Percentiles rank a stretch among this genome's conserved stretches.
Conservation (phyloP, 2,113 vertebrate genomes). For the Scopus umbretta region DNA sequence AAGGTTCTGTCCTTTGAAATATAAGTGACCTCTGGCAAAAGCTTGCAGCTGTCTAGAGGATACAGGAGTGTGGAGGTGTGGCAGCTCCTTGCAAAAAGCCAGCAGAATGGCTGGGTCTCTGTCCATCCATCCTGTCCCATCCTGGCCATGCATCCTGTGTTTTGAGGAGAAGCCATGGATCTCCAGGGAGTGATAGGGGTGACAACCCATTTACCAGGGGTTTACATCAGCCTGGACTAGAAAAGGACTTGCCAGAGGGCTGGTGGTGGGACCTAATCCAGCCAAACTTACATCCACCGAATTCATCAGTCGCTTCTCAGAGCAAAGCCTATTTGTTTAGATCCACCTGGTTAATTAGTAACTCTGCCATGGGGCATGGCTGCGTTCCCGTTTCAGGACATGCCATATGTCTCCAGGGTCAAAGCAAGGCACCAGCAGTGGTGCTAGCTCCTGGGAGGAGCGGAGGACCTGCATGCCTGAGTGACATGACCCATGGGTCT, state of each 20-base stretch:
- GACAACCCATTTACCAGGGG: not conserved
- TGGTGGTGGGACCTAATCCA: not conserved
- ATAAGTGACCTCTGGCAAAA: not conserved
- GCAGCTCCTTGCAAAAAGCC: not conserved
- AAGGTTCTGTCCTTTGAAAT: not conserved
- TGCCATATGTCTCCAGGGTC: rapidly evolving
- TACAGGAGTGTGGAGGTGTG: not conserved
- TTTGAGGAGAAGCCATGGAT: not conserved
- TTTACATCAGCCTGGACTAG: not conserved
- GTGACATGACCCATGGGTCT: rapidly evolving
- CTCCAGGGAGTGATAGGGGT: rapidly evolving
- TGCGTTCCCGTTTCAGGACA: rapidly evolving
- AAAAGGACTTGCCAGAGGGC: not conserved
- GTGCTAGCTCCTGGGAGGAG: not conserved
- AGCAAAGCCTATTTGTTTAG: not conserved
- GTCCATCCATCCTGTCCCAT: not conserved
- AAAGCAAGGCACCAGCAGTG: not conserved
- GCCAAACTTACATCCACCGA: not conserved
- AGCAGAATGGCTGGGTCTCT: not conserved
- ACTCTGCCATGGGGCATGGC: not conserved
- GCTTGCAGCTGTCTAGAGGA: not conserved
- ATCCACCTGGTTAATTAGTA: not conserved
- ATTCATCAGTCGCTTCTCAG: rapidly evolving
- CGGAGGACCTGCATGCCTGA: rapidly evolving
- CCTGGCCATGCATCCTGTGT: not conserved